phyloP scores from a whole-genome alignment of 2,797 vertebrate species.

The Enteromius argenteus region DNA sequence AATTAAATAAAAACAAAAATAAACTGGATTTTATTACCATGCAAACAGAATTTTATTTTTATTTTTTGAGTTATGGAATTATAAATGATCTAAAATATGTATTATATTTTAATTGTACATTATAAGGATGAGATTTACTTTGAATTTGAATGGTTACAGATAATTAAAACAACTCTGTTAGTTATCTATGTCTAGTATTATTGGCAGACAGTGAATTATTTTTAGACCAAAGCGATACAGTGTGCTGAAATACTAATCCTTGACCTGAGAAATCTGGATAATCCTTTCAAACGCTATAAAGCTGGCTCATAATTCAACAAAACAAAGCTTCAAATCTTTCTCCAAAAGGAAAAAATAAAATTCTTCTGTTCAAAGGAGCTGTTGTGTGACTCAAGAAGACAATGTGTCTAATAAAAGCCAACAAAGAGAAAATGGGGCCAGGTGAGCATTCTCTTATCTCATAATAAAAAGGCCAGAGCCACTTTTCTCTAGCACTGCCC shows the following conservation, averaged over 20 bases:
- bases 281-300: conserved; percentile 40
- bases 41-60: not conserved
- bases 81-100: not conserved
- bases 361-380: conserved; percentile 7
- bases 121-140: not conserved
- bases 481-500: conserved; percentile 14
- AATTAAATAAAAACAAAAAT: not conserved
- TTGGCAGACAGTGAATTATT: conserved; percentile 6
- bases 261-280: conserved; percentile 46
- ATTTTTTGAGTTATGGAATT: not conserved
- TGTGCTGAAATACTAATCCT: conserved; percentile 47
- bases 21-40: not conserved
- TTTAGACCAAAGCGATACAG: conserved; percentile 27
- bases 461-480: not conserved
- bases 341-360: conserved; percentile 14
- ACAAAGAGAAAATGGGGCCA: not conserved
- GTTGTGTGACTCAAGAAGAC: conserved; percentile 8
- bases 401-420: conserved; percentile 6
- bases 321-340: conserved; percentile 42
- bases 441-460: conserved; percentile 18
- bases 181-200: conserved; percentile 5
- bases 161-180: not conserved
- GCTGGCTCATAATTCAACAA: conserved; percentile 37
- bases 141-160: not conserved
- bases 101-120: not conserved